phyloP scores from a whole-genome alignment of 2,888 invertebrate species.

The Chelonus formosanus region DNA sequence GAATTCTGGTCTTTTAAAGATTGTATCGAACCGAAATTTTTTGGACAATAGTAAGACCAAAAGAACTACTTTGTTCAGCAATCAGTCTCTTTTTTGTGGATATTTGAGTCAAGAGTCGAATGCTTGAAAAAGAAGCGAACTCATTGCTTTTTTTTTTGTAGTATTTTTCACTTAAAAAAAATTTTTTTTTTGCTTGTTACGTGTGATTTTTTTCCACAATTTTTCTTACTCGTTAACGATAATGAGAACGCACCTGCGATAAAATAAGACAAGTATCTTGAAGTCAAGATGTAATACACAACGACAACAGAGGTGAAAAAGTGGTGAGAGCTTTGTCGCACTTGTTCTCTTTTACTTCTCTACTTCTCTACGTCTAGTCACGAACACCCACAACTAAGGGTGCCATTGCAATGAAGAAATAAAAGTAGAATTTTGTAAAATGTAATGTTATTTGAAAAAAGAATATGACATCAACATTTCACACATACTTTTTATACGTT shows the following conservation, averaged over 20 bases:
- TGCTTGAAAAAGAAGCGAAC: too few species aligned
- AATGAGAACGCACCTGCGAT: constrained; percentile 12
- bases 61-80: too few species aligned
- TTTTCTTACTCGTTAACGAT: constrained; percentile 24
- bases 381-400: constrained; percentile 27
- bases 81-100: too few species aligned
- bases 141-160: too few species aligned
- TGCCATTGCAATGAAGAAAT: constrained; percentile 32
- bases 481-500: too few species aligned
- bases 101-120: too few species aligned
- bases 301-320: constrained; percentile 10
- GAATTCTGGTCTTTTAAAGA: too few species aligned
- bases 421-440: constrained; percentile 18
- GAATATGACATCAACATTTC: too few species aligned
- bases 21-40: too few species aligned
- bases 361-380: constrained; percentile 33
- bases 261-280: constrained; percentile 16
- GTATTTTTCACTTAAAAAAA: too few species aligned
- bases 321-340: constrained; percentile 20
- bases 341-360: constrained; percentile 4
- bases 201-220: constrained; percentile 3
- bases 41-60: too few species aligned
- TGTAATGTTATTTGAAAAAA: constrained; percentile 1
- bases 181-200: neutral
- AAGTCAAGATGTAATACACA: constrained; percentile 12